phyloP scores from a whole-genome alignment of 2,113 vertebrate genomes.

The Delphinapterus leucas region DNA sequence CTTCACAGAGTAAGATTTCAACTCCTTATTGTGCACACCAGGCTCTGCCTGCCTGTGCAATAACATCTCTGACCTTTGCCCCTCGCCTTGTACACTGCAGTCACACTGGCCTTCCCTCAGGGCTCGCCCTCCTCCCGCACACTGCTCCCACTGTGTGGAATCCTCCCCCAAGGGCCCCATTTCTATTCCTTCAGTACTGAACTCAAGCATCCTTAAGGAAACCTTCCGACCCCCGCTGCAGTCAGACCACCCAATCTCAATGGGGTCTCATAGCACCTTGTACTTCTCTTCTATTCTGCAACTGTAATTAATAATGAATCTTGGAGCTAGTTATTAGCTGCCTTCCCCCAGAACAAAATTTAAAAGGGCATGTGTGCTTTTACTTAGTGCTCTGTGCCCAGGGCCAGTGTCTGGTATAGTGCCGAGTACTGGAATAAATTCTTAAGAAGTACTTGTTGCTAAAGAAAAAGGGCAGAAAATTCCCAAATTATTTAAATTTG shows the following conservation, averaged over 20 bases:
- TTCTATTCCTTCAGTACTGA: conserved; percentile 15
- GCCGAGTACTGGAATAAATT: background rate
- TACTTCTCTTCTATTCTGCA: conserved; percentile 1
- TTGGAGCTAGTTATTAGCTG: background rate
- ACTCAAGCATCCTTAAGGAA: background rate
- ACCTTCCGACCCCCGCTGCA: background rate
- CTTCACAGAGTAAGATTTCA: background rate
- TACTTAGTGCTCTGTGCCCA: background rate
- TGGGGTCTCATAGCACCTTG: background rate
- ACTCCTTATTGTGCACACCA: background rate
- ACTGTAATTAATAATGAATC: conserved; percentile 21
- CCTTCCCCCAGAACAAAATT: background rate
- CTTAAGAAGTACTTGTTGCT: background rate
- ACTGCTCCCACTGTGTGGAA: background rate
- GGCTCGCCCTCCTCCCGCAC: background rate
- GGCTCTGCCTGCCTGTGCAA: background rate
- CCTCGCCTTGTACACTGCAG: background rate
- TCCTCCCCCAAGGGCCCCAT: background rate
- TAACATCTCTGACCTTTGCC: background rate
- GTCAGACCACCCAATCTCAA: background rate
- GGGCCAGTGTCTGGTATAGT: background rate
- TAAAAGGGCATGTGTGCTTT: background rate
- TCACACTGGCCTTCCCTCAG: background rate
- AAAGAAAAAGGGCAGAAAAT: conserved; percentile 10
- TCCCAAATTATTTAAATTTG: background rate